phyloP scores from a whole-genome alignment of 2,888 invertebrate genomes.

The Rhingia campestris region DNA sequence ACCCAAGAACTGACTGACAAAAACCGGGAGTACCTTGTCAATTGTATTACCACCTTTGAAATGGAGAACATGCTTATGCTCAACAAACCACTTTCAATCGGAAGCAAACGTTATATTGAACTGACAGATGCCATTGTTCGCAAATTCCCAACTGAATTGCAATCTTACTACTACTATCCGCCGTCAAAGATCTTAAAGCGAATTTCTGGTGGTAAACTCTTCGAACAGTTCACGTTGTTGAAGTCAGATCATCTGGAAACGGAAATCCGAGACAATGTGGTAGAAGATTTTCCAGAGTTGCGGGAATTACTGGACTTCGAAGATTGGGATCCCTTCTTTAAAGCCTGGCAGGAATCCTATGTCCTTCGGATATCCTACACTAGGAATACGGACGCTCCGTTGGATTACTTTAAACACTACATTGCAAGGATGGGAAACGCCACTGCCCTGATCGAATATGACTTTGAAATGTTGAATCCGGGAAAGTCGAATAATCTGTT shows the following conservation, averaged over 20 bases:
- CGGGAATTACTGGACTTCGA: not conserved
- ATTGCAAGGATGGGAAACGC: not conserved
- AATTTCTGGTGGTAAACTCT: constrained; percentile 18
- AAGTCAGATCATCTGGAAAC: constrained; percentile 6
- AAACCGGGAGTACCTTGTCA: constrained; percentile 1
- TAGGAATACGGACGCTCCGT: not conserved
- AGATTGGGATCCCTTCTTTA: constrained; percentile 1
- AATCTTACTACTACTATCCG: not conserved
- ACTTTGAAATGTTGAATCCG: constrained; percentile 34
- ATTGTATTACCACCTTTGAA: constrained; percentile 7
- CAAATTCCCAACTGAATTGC: constrained; percentile 19
- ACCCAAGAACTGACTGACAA: not conserved
- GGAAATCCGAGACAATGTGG: not conserved
- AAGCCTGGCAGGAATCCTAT: constrained; percentile 19
- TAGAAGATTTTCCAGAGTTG: constrained; percentile 40
- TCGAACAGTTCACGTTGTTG: not conserved
- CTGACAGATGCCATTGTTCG: constrained; percentile 3
- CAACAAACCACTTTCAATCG: constrained; percentile 1
- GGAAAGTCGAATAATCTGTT: constrained; percentile 1
- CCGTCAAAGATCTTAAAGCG: constrained; percentile 3
- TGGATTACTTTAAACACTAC: constrained; percentile 14
- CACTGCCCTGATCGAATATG: constrained; percentile 11
- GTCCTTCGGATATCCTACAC: constrained; percentile 14
- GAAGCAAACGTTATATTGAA: not conserved
- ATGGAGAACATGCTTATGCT: constrained; percentile 6